Base-by-base conservation (phyloP, 2,113 vertebrate species). In the Mesocricetus auratus region DNA sequence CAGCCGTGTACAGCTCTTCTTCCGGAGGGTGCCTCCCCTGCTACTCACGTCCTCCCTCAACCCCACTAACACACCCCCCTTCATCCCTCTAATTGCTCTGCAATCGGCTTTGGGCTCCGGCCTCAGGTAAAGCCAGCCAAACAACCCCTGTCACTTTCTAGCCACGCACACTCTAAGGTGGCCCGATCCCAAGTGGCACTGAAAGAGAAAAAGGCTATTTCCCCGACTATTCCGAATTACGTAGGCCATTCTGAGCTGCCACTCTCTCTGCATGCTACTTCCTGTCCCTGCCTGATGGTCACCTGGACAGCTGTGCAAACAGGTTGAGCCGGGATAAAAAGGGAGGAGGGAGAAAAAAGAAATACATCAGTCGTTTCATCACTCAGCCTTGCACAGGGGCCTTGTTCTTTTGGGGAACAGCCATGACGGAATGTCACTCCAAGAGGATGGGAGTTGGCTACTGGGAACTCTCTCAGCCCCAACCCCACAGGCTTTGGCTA, bases 171-270 rank as follows among this genome's bases (percentile, higher is more conserved):
- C 68, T 73, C 82, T 21, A 17, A 62, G 45, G 60, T 21, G 68
- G 89, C 73, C n/a, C 89, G 31, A 36, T 87, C 78, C 78, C 92
- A 87, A 93, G 1, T 31, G 56, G 78, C 42, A 79, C 95, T 83
- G 94, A 64, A 91, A 93, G 86, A 83, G 94, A 64, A 93, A 93
- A 89, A 26, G 24, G 91, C 91, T 93, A 95, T 92, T 90, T 94
- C 74, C 87, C 68, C 90, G 90, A 64, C 95, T 93, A 93, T 95
- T 64, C 86, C 88, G 74, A 97, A 92, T 92, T 50, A 79, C 56
- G 53, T 9, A 78, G 74, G 92, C 96, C 96, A 81, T 94, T 95
- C 19, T 74, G 17, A 93, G 64, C 62, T n/a, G 58, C 17, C 11
- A 3, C 69, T 79, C 60, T 21, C 17, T 45, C 62, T 11, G 8